Conservation (phyloP, 2,888 invertebrate species). For the Drosophila crucigera region DNA sequence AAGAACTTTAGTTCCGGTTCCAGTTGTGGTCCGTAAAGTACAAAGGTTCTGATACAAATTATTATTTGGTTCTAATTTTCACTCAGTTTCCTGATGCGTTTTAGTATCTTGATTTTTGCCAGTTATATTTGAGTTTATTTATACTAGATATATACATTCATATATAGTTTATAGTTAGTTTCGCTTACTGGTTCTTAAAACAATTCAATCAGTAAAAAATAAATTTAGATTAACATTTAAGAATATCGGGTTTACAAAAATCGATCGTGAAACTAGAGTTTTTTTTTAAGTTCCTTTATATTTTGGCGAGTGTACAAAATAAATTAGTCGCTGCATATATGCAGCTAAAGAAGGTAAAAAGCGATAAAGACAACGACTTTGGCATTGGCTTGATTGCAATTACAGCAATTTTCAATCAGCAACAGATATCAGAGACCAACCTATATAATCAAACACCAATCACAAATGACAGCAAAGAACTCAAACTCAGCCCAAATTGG, state of each 20-base stretch:
- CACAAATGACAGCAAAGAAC: conserved; percentile 10
- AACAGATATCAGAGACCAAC: conserved; percentile 16
- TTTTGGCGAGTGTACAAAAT: conserved; percentile 41
- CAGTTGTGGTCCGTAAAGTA: neutral
- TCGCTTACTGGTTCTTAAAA: no score
- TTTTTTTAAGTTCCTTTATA: neutral
- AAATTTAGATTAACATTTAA: neutral
- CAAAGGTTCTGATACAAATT: neutral
- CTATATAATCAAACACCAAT: conserved; percentile 18
- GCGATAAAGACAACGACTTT: conserved; percentile 65
- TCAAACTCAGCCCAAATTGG: neutral
- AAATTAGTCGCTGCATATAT: conserved; percentile 41
- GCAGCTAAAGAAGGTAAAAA: conserved; percentile 44
- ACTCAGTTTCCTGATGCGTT: neutral
- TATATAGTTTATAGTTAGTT: no score
- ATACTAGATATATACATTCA: no score
- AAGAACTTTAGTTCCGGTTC: neutral
- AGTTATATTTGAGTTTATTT: neutral
- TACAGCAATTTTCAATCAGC: conserved; percentile 65
- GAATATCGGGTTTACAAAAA: neutral
- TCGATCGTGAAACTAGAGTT: neutral
- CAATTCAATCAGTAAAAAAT: neutral
- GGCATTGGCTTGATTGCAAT: conserved; percentile 67
- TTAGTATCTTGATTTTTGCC: neutral
- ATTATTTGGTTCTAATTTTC: neutral